Evolutionary conservation across 1,140 invertebrate genomes (phyloP).

Genomic region (Zeugodacus cucurbitae): DNA sequence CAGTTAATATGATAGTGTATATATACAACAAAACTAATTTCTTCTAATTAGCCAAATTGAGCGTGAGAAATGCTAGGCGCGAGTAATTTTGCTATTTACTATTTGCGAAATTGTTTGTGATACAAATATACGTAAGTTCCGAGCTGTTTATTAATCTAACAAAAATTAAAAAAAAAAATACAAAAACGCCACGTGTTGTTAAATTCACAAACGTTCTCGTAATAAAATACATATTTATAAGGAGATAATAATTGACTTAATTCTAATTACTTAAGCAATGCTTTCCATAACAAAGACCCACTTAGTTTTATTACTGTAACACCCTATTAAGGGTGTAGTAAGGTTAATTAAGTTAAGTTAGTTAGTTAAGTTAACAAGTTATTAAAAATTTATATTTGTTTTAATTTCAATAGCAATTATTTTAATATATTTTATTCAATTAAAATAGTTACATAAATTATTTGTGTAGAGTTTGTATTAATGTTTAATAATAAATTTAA

Average conservation of each 20-base stretch:
- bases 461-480: too few relatives aligned
- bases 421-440: too few relatives aligned
- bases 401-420: too few relatives aligned
- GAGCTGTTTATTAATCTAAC: not conserved
- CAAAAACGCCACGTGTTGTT: not conserved
- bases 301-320: too few relatives aligned
- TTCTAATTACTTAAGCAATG: not conserved
- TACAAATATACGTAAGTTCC: too few relatives aligned
- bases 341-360: too few relatives aligned
- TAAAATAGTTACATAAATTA: too few relatives aligned
- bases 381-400: too few relatives aligned
- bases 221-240: not conserved
- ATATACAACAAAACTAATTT: conserved; percentile 1
- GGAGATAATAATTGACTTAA: not conserved
- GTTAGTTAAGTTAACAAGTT: too few relatives aligned
- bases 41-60: not conserved
- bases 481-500: too few relatives aligned
- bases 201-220: not conserved
- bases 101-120: not conserved
- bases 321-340: too few relatives aligned
- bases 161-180: not conserved
- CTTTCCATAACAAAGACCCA: too few relatives aligned
- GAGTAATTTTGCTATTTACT: not conserved
- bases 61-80: not conserved
- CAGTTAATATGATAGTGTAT: not conserved